phyloP scores from a whole-genome alignment of 2,797 vertebrate species.

The Heliangelus exortis region DNA sequence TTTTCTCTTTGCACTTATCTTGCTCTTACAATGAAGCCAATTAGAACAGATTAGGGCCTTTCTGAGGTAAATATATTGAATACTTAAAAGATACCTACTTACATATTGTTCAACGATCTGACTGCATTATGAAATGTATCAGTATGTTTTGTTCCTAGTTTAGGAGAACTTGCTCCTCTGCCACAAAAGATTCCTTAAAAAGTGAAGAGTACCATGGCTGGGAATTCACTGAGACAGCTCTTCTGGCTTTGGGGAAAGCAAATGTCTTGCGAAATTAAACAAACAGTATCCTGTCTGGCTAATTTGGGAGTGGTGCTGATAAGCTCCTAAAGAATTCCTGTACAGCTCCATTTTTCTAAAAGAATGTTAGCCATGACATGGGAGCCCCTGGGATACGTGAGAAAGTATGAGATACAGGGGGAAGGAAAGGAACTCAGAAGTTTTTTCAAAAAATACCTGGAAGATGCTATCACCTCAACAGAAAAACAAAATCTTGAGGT shows the following conservation, averaged over 20 bases:
- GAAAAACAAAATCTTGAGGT: not conserved
- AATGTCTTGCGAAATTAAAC: constrained; percentile 16
- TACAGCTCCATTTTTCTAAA: constrained; percentile 24
- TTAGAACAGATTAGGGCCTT: not conserved
- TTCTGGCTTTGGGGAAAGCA: not conserved
- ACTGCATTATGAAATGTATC: not conserved
- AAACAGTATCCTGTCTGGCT: constrained; percentile 34
- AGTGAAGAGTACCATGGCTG: not conserved
- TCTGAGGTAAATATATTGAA: not conserved
- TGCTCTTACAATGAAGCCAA: not conserved
- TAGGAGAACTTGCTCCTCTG: not conserved
- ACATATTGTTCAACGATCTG: not conserved
- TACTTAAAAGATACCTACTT: not conserved
- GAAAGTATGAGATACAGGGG: not conserved
- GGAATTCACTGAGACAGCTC: not conserved
- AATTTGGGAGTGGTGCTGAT: constrained; percentile 30
- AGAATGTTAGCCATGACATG: constrained; percentile 3
- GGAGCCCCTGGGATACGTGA: not conserved
- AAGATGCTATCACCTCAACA: not conserved
- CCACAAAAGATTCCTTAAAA: not conserved
- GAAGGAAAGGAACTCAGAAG: not conserved
- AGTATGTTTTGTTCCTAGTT: not conserved
- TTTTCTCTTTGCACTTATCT: not conserved
- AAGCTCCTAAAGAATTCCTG: not conserved
- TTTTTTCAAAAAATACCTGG: not conserved